Evolutionary conservation across 2,888 invertebrate species (phyloP).

Genomic region (Mythimna pallens): DNA sequence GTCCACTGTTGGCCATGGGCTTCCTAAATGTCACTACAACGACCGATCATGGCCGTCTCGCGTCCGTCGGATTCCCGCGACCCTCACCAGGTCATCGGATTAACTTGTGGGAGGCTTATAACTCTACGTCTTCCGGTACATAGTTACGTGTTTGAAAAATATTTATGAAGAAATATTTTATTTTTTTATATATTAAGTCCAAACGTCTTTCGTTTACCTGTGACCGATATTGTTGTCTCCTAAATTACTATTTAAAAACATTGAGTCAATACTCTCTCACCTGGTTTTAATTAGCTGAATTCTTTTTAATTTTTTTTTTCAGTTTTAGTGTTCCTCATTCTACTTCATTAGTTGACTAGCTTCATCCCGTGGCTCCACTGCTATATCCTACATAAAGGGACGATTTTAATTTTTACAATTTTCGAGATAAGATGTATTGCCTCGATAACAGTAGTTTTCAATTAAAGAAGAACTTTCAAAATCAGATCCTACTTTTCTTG

Average conservation of each 20-base stretch:
- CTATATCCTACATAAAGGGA: not conserved
- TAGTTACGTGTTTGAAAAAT: too few species aligned
- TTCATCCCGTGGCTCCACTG: not conserved
- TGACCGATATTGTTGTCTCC: constrained; percentile 13
- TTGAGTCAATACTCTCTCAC: constrained; percentile 22
- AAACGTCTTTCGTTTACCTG: not conserved
- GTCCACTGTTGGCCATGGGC: too few species aligned
- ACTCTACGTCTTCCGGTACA: too few species aligned
- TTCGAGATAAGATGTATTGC: not conserved
- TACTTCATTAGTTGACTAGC: not conserved
- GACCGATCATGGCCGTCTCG: too few species aligned
- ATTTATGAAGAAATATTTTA: not conserved
- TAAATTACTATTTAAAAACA: constrained; percentile 27
- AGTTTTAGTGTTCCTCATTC: not conserved
- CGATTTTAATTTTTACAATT: not conserved
- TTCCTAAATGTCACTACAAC: too few species aligned
- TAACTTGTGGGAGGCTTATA: too few species aligned
- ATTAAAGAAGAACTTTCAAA: too few species aligned
- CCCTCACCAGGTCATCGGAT: too few species aligned
- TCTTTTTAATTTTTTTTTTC: not conserved
- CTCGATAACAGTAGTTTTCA: too few species aligned
- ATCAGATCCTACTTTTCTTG: too few species aligned
- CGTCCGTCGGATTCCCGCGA: too few species aligned
- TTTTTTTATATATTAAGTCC: not conserved
- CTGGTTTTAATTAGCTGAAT: constrained; percentile 4